A percentile compares a stretch with the other conserved stretches of the same genome.
Evolutionary conservation across 2,113 vertebrate genomes (phyloP).

Genomic region (Callaeas wilsoni): DNA sequence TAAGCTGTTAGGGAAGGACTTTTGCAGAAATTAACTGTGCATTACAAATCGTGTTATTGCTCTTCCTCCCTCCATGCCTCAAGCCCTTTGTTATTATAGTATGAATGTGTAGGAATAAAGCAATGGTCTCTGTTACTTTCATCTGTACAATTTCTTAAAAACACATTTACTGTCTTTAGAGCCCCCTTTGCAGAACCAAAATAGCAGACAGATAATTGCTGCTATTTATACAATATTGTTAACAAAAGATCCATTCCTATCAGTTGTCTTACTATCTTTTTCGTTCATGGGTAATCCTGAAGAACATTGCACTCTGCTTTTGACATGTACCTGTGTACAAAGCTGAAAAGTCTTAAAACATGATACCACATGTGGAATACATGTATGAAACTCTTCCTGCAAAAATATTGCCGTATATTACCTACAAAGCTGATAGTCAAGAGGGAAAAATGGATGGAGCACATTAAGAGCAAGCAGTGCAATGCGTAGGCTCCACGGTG

Average conservation of each 20-base stretch:
- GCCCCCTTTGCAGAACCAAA: background rate
- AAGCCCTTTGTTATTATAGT: background rate
- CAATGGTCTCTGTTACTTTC: background rate
- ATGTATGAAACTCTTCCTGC: background rate
- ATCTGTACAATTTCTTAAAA: background rate
- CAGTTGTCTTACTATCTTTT: background rate
- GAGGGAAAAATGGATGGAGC: background rate
- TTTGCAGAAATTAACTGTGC: background rate
- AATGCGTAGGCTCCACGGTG: background rate
- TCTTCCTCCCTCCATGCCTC: background rate
- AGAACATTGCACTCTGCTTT: background rate
- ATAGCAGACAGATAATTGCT: background rate
- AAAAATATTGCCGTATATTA: background rate
- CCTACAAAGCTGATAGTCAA: background rate
- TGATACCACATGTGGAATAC: background rate
- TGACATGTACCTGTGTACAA: background rate
- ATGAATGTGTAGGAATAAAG: background rate
- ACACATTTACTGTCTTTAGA: constrained; percentile 4
- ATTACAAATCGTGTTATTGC: background rate
- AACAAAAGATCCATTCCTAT: background rate
- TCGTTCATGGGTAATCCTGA: background rate
- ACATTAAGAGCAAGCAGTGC: background rate
- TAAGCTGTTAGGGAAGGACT: background rate
- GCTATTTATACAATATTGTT: background rate
- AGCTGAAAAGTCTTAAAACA: background rate